A percentile compares a stretch with the other conserved stretches of the same genome.
phyloP scores from a whole-genome alignment of 2,888 invertebrate genomes.

The Oeneis ivallda region DNA sequence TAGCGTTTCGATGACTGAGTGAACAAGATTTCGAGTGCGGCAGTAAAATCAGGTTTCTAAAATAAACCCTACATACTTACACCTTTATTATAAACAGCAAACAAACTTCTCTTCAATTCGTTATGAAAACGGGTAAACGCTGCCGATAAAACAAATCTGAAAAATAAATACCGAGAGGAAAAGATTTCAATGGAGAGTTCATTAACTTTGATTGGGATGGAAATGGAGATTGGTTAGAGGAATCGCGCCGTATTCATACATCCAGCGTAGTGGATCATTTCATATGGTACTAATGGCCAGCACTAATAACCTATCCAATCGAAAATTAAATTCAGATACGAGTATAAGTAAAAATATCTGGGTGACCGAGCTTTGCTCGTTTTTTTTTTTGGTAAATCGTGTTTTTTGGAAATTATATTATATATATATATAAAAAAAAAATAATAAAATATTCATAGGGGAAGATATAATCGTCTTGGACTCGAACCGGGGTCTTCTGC shows the following conservation, averaged over 20 bases:
- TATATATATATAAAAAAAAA: no score
- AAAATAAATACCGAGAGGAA: constrained; percentile 11
- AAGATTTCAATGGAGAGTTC: constrained; percentile 8
- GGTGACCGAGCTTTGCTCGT: no score
- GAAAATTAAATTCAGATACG: no score
- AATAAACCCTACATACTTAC: not conserved
- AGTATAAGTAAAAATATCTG: no score
- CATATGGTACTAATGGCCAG: not conserved
- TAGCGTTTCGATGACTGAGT: no score
- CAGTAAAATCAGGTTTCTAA: not conserved
- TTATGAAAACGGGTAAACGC: constrained; percentile 5
- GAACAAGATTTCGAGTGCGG: no score
- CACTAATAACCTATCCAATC: no score
- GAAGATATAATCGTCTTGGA: no score
- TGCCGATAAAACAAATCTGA: constrained; percentile 4
- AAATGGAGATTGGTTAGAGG: not conserved
- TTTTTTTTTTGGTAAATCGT: no score
- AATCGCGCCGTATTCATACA: not conserved
- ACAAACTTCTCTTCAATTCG: constrained; percentile 5
- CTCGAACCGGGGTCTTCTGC: no score
- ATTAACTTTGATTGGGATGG: constrained; percentile 8
- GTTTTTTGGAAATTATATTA: no score
- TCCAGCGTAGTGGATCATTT: constrained; percentile 6
- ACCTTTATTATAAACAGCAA: not conserved
- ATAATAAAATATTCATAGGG: no score